phyloP scores from a whole-genome alignment of 2,113 vertebrate species.

The Polyodon spathula region DNA sequence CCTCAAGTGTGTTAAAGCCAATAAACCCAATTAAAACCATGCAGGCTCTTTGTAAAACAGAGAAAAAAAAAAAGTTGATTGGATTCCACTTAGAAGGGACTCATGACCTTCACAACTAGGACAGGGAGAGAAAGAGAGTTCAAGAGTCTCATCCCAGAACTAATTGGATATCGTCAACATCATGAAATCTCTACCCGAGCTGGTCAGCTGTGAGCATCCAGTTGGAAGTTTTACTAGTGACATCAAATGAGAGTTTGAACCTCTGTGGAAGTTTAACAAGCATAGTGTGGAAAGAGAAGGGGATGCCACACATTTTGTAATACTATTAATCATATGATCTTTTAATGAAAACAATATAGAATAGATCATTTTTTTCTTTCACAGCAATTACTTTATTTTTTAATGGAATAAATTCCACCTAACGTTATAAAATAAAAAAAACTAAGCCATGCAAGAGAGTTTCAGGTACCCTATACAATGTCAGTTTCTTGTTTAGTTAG shows the following conservation, averaged over 20 bases:
- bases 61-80: not conserved
- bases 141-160: conserved; percentile 4
- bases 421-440: no score
- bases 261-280: no score
- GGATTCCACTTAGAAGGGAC: not conserved
- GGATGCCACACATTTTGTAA: not conserved
- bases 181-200: not conserved
- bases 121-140: conserved; percentile 3
- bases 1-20: not conserved
- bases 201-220: not conserved
- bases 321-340: no score
- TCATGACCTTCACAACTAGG: not conserved
- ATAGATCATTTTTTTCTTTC: no score
- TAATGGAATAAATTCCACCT: no score
- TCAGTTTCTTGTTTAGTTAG: no score
- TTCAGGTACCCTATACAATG: no score
- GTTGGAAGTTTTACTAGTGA: not conserved
- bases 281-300: no score
- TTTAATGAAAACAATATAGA: no score
- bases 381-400: no score
- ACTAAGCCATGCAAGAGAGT: no score
- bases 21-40: not conserved
- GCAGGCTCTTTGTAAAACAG: not conserved
- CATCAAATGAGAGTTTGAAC: not conserved
- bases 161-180: conserved; percentile 5